Conservation (phyloP, 92 coral and sea anemone genomes). For the Montipora capitata region DNA sequence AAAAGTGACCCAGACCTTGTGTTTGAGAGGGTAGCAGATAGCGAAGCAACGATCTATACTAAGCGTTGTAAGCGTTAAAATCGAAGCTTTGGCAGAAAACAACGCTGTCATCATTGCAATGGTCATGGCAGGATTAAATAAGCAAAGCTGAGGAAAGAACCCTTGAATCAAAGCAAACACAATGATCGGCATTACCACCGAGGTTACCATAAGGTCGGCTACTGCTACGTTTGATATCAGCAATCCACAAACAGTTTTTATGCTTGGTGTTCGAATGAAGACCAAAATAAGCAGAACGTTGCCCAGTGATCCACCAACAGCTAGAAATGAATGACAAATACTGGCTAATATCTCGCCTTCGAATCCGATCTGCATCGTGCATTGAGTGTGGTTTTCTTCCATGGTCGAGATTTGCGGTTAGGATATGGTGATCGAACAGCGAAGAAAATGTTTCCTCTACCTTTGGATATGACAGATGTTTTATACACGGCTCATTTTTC, state of each 20-base stretch:
- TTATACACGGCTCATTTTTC: too few species aligned
- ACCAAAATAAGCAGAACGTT: constrained; percentile 18
- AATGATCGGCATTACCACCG: constrained; percentile 13
- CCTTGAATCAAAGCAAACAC: constrained; percentile 20
- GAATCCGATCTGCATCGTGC: background rate
- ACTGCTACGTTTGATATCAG: constrained; percentile 34
- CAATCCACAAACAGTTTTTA: constrained; percentile 22
- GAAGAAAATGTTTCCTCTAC: too few species aligned
- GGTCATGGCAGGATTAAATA: background rate
- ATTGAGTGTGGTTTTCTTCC: background rate
- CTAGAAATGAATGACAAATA: constrained; percentile 2
- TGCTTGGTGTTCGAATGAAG: background rate
- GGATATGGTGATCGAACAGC: background rate
- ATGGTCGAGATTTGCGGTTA: background rate
- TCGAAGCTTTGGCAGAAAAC: constrained; percentile 8
- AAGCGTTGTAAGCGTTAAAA: constrained; percentile 8
- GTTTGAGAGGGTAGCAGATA: constrained; percentile 26
- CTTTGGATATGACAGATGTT: too few species aligned
- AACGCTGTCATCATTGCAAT: background rate
- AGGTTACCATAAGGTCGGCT: constrained; percentile 8
- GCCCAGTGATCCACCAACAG: constrained; percentile 28
- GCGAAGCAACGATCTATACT: constrained; percentile 40
- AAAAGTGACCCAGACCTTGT: constrained; percentile 11
- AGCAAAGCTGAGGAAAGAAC: background rate
- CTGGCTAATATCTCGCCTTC: constrained; percentile 9